Evolutionary conservation across 2,888 invertebrate genomes (phyloP).

Genomic region (Platerodrilus igneus): DNA sequence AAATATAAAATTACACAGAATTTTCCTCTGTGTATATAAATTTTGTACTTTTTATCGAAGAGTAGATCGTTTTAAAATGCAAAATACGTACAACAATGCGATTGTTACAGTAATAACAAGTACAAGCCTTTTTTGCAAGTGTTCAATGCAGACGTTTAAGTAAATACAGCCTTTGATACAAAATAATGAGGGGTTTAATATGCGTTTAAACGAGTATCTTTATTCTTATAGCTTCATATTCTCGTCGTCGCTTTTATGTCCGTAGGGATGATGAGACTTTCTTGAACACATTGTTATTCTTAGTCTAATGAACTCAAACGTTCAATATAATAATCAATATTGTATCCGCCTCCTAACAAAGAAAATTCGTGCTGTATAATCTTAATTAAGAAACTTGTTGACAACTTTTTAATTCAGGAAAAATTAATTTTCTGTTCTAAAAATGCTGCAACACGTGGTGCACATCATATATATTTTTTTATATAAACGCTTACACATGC

Average conservation of each 20-base stretch:
- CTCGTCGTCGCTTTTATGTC: constrained; percentile 28
- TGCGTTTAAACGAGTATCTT: constrained; percentile 33
- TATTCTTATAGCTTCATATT: constrained; percentile 27
- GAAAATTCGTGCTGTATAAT: no score
- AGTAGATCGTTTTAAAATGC: constrained; percentile 18
- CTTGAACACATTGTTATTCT: constrained; percentile 25
- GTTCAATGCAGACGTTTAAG: constrained; percentile 36
- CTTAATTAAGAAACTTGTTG: no score
- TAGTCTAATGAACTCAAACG: constrained; percentile 30
- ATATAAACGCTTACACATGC: constrained; percentile 27
- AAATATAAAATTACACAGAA: no score
- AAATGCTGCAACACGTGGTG: constrained; percentile 5
- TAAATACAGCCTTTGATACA: constrained; percentile 38
- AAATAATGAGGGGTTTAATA: constrained; percentile 38
- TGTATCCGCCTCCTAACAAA: background rate
- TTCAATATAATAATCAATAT: constrained; percentile 4
- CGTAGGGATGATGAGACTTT: constrained; percentile 28
- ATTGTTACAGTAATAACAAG: constrained; percentile 22
- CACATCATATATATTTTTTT: constrained; percentile 18
- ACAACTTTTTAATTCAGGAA: no score
- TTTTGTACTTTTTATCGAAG: constrained; percentile 16
- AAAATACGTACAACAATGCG: constrained; percentile 26
- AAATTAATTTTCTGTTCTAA: no score
- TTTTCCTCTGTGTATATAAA: no score
- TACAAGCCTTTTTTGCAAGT: constrained; percentile 23